Evolutionary conservation across 2,888 invertebrate genomes (phyloP), one percentile per base, ranked within the genome.

Genomic region (Phyllotreta striolata): DNA sequence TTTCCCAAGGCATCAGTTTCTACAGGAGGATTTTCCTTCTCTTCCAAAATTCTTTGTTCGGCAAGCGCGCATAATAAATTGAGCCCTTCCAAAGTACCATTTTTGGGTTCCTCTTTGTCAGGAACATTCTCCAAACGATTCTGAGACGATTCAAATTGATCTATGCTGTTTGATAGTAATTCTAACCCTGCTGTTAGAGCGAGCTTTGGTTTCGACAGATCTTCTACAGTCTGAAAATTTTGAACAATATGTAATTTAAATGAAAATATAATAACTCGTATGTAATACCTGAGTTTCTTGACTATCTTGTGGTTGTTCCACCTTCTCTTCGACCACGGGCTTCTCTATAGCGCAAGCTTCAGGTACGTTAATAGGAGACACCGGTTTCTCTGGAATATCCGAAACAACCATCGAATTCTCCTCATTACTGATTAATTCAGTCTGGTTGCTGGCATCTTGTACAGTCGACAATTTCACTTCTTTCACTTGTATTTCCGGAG

Each of bases 371-470:
- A 66, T 59, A 52, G 60, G 64, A 58, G 71, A 71, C 59, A 69
- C 66, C 68, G 72, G 69, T 66, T 59, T 63, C 12, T 70, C 72
- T 41, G 56, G 68, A 5, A 68, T 66, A 43, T 71, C 72, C 3
- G 59, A 40, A 7, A 71, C 62, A 2, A 68, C 63, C 8, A 70
- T 70, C 63, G 84, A 80, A 62, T 84, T 90, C 69, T 90, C 90
- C 60, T 90, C 90, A 71, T 89, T 90, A 73, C 87, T 86, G 1
- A 85, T 81, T 0, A 90, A 88, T 74, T 93, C 92, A 0, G 93
- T 93, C 81, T 93, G 93, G 76, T 92, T 93, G 56, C 91, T 91
- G 0, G 92, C 92, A 74, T 93, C 92, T 77, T 87, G 92, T n/a
- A 91, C 91, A 6, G 66, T 57, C 9, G 70, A 69, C 1, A 82